These are phyloP conservation scores for Iguana delicatissima DNA, from an alignment of 2,797 vertebrate genomes.

Conservation along the genomic window DNA sequence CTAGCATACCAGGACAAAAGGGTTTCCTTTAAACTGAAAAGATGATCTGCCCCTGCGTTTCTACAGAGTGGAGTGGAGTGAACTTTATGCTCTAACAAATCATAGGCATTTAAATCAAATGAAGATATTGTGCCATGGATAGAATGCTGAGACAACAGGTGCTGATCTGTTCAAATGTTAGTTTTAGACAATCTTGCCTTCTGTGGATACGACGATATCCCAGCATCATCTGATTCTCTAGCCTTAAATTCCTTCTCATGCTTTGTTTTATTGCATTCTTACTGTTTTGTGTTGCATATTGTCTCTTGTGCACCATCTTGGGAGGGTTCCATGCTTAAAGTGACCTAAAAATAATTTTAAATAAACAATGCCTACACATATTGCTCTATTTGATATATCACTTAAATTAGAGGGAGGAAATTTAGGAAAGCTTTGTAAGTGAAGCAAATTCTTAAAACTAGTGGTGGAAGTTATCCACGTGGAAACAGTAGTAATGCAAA, in stretches of 20 bases:
- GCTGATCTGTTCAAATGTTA: neutral
- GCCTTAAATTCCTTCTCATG: neutral
- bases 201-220: neutral
- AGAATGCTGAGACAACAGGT: no score
- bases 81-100: no score
- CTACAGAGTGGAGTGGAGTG: no score
- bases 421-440: neutral
- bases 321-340: no score
- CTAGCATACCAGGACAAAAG: neutral
- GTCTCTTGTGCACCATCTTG: no score
- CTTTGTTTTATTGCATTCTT: neutral
- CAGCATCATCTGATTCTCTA: neutral
- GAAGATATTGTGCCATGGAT: no score
- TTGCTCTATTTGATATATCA: neutral
- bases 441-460: neutral
- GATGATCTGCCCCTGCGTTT: no score
- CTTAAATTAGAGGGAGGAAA: neutral
- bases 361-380: no score
- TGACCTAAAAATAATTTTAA: no score
- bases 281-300: no score
- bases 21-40: no score
- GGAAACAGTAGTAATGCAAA: neutral
- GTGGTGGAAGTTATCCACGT: neutral
- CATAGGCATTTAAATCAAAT: no score
- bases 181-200: neutral